These are phyloP conservation scores for Dermochelys coriacea DNA, from an alignment of 2,797 vertebrate species.

Conservation along the genomic window DNA sequence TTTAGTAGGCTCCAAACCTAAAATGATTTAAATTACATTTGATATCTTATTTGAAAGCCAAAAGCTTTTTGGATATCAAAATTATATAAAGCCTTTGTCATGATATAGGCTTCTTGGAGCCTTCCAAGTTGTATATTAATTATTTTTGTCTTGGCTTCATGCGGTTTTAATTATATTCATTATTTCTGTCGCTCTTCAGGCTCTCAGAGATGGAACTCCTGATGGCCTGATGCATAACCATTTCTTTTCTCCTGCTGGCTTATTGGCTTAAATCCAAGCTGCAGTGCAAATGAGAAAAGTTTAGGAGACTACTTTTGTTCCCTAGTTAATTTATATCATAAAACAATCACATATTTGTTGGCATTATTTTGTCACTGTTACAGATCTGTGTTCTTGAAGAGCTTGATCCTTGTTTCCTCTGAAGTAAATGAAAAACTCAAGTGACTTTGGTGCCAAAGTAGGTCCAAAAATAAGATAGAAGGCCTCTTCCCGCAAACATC, in stretches of 20 bases:
- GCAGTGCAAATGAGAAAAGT: slow-evolving; percentile 65
- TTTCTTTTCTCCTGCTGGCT: slow-evolving; percentile 61
- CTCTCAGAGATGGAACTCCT: slow-evolving; percentile 47
- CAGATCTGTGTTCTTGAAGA: slow-evolving; percentile 20
- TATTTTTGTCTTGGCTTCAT: slow-evolving; percentile 72
- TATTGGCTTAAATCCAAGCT: slow-evolving; percentile 67
- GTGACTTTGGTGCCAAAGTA: background rate
- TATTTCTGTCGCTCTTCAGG: slow-evolving; percentile 70
- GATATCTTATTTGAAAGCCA: slow-evolving; percentile 35
- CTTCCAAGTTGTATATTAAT: slow-evolving; percentile 65
- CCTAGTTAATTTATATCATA: slow-evolving; percentile 65
- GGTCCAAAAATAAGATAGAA: background rate
- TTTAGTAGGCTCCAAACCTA: background rate
- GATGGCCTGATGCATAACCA: slow-evolving; percentile 51
- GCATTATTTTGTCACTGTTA: slow-evolving; percentile 39
- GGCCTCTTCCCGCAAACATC: background rate
- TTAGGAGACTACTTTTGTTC: slow-evolving; percentile 59
- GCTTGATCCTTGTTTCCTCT: background rate
- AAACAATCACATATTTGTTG: slow-evolving; percentile 31
- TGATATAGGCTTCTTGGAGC: slow-evolving; percentile 53
- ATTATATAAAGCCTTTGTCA: slow-evolving; percentile 31
- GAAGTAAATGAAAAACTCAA: background rate
- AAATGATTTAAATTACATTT: slow-evolving; percentile 25
- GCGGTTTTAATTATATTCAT: slow-evolving; percentile 74
- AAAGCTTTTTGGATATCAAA: slow-evolving; percentile 49